Base-by-base conservation (phyloP, 2,797 vertebrate species). In the Pogoniulus pusillus region DNA sequence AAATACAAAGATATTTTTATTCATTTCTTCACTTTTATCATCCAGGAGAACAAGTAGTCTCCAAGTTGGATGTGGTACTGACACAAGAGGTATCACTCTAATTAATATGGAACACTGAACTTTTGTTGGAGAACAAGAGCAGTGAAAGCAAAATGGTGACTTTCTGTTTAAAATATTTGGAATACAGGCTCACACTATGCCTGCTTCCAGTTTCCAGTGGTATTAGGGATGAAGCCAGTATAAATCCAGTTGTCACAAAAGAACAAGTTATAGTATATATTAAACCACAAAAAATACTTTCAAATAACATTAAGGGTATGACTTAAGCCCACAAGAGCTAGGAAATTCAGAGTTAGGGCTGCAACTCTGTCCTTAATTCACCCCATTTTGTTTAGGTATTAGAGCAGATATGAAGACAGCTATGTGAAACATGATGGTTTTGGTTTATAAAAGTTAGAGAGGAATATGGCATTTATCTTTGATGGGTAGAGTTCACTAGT, bases 241-340 rank as follows among this genome's bases (percentile, higher is more conserved):
- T 97, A 98, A 98, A 98, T 97, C 95, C 95, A 95, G 95, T 97
- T 97, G 97, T 97, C 97, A 97, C 96, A 97, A 96, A 97, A 97
- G 97, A 97, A 96, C 91, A 97, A 97, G 97, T 97, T 97, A 96
- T 96, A 97, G 96, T 97, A 97, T 97, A 97, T 96, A 97, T 97
- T 96, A 96, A 97, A 96, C 97, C 97, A 91, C 97, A 97, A 83
- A 91, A 97, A 96, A 97, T 93, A 93, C 94, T 96, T 97, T 96
- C 96, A 97, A 98, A 96, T 96, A 97, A 95, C 93, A 96, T 97
- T 96, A 97, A 94, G 94, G 19, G 79, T 87, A 96, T 95, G 95
- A 97, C 95, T 97, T 96, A 95, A 97, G 95, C 96, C 96, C 97
- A 95, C 96, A 97, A 97, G 95, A 96, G 96, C 96, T 90, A 96